Base-by-base conservation (phyloP, 2,797 vertebrate genomes). In the Anguilla marmorata region DNA sequence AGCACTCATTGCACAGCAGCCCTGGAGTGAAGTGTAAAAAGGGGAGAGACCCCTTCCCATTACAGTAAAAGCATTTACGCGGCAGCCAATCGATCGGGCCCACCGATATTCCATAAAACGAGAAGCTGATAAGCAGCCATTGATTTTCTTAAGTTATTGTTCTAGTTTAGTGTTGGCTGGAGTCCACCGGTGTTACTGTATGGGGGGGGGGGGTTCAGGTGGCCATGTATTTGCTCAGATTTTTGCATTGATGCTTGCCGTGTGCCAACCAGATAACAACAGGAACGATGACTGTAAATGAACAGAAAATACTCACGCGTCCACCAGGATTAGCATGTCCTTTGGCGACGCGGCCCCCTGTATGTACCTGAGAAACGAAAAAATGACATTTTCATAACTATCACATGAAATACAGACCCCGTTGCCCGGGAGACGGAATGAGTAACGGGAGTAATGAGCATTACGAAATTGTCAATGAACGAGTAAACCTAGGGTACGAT, bases 311-410 rank as follows among this genome's bases (percentile, higher is more conserved):
- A 96, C 98, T 98, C 94, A 99, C 98, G 98, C 98, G 87, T 99
- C 98, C 91, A 99, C 98, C 91, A 99, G 94, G 92, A 99, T 99
- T 89, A 99, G 97, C 98, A 99, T 99, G 92, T 99, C 98, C 95
- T 99, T 99, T 86, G 98, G 98, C 87, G 98, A 99, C 21, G 98
- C 97, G 63, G 98, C 98, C 90, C 98, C 98, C 94, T 99, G 98
- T 88, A 99, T 99, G 90, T 99, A 99, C 98, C 98, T 99, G 93
- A 83, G 91, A 93, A 96, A 92, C 50, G 9, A 88, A 92, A 16
- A 16, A 80, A 33, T 85, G 24, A 83, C 37, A 82, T 4, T 37
- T 16, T 33, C 9, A 86, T 50, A 54, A 93, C 30, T 56, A 90
- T 82, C 91, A 24, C 90, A 80, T 90, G 60, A 90, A 63, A 90